phyloP scores from a whole-genome alignment of 53 echinoderm and acorn worm species.

The Echinarachnius parma region DNA sequence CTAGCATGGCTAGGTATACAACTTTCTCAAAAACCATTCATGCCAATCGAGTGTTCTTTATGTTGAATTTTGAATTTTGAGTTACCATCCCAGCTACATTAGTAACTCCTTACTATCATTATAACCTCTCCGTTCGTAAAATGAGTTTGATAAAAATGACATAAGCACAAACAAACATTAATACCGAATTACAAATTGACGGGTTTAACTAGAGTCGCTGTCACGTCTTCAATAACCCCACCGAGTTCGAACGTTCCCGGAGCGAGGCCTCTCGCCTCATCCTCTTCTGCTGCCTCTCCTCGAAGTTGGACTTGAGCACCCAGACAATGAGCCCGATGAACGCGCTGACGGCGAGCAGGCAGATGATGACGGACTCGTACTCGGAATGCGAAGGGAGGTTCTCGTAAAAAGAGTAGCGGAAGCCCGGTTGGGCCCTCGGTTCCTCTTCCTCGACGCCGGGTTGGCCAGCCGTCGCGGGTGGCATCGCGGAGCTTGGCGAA shows the following conservation, averaged over 20 bases:
- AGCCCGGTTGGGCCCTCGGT: conserved; percentile 21
- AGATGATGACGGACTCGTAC: conserved; percentile 59
- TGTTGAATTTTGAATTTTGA: no score
- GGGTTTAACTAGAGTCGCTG: no score
- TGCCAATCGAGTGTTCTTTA: no score
- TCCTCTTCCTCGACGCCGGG: conserved; percentile 4
- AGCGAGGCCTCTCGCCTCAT: conserved; percentile 90
- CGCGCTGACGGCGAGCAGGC: conserved; percentile 76
- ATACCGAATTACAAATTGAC: no score
- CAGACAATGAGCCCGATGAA: conserved; percentile 87
- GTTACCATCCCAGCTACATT: no score
- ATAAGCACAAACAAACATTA: no score
- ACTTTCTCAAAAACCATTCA: no score
- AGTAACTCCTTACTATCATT: no score
- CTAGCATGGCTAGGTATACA: no score
- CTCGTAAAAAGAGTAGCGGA: conserved; percentile 22
- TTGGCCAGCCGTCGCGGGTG: neutral
- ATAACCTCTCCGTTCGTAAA: no score
- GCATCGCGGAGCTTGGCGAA: neutral
- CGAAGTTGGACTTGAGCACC: conserved; percentile 91
- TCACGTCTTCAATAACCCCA: conserved; percentile 36
- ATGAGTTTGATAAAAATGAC: no score
- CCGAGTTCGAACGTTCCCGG: conserved; percentile 63
- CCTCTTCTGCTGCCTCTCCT: conserved; percentile 79
- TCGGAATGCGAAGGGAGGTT: conserved; percentile 21